Percentiles rank a stretch among this genome's conserved stretches.
These are phyloP conservation scores for Puntigrus tetrazona DNA, from an alignment of 2,113 vertebrate genomes.

Conservation along the genomic window DNA sequence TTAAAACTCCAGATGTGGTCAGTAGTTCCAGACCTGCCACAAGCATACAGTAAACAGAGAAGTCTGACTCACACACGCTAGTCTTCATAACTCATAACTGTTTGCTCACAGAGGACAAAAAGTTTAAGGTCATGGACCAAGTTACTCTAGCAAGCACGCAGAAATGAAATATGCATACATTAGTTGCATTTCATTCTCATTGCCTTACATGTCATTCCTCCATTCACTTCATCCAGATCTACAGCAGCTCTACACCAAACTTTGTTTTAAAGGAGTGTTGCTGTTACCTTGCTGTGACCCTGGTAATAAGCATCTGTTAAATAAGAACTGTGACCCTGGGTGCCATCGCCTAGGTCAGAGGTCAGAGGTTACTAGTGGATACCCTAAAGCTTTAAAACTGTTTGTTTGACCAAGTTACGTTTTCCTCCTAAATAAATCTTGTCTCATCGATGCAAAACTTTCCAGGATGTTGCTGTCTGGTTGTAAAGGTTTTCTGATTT, in stretches of 20 bases:
- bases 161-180: background rate
- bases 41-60: conserved; percentile 58
- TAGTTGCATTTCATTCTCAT: background rate
- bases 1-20: conserved; percentile 60
- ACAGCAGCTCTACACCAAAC: background rate
- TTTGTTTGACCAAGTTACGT: background rate
- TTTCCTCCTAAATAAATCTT: background rate
- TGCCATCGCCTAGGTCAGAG: background rate
- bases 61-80: conserved; percentile 41
- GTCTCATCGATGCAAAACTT: background rate
- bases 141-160: conserved; percentile 15
- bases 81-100: conserved; percentile 22
- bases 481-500: background rate
- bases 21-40: conserved; percentile 48
- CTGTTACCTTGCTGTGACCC: conserved; percentile 18
- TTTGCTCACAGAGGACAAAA: background rate
- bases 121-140: conserved; percentile 1
- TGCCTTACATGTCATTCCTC: background rate
- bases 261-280: background rate
- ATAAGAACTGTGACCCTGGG: background rate
- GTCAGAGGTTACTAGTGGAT: background rate
- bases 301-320: background rate
- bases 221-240: background rate
- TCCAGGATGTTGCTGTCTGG: background rate
- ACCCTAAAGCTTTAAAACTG: background rate